A percentile compares a stretch with the other conserved stretches of the same genome.
Evolutionary conservation across 2,113 vertebrate species (phyloP).

Genomic region (Microcebus griseorufus): DNA sequence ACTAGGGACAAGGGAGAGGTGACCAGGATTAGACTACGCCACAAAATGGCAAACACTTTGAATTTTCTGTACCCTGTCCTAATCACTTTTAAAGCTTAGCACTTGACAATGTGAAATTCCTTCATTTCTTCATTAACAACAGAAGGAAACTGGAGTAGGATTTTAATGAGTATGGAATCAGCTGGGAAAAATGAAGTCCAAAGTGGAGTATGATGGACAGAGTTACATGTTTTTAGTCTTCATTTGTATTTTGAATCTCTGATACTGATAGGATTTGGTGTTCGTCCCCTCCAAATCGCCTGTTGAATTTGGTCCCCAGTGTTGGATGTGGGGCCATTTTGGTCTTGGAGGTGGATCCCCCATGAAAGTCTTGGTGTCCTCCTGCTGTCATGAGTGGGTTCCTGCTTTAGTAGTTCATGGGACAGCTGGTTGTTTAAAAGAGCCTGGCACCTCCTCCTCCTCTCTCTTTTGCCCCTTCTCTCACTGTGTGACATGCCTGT

Average conservation of each 20-base stretch:
- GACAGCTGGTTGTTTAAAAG: no score
- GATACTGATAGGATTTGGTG: background rate
- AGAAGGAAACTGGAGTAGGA: conserved; percentile 49
- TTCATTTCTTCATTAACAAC: conserved; percentile 20
- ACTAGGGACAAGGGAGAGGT: background rate
- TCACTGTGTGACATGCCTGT: no score
- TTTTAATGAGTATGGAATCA: conserved; percentile 55
- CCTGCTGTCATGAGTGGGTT: no score
- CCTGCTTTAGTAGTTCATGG: no score
- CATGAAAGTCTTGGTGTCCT: no score
- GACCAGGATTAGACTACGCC: background rate
- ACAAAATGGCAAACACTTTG: background rate
- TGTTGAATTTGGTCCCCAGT: no score
- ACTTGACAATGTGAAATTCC: background rate
- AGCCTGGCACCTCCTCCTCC: no score
- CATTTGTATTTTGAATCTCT: background rate
- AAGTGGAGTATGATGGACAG: background rate
- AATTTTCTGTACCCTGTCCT: background rate
- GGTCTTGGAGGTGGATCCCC: no score
- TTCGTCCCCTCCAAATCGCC: no score
- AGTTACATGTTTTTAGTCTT: background rate
- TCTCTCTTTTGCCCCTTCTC: no score
- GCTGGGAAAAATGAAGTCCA: conserved; percentile 6
- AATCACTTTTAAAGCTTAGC: background rate
- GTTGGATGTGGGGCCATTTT: no score